Evolutionary conservation across 1,140 invertebrate genomes (phyloP).

Genomic region (Oryctes rhinoceros): DNA sequence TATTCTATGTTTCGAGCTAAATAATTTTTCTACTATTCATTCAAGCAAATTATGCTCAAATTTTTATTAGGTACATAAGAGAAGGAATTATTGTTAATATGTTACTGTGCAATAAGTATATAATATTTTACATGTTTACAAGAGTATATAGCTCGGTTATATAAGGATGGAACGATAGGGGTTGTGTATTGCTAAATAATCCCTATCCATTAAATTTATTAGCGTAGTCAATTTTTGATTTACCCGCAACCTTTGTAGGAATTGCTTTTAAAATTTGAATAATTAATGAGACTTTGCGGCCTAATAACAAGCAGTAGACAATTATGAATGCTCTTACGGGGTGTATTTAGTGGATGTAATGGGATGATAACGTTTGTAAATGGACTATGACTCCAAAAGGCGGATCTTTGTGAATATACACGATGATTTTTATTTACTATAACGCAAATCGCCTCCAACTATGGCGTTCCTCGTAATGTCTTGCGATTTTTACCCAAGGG

Average conservation of each 20-base stretch:
- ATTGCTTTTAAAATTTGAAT: slow-evolving; percentile 34
- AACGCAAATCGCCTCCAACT: background rate
- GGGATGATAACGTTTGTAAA: slow-evolving; percentile 6
- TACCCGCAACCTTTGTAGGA: slow-evolving; percentile 29
- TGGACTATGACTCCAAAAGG: background rate
- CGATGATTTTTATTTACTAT: background rate
- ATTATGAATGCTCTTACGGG: background rate
- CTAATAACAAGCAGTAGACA: slow-evolving; percentile 11
- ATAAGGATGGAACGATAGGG: background rate
- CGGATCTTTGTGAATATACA: background rate
- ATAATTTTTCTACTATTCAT: too few relatives aligned
- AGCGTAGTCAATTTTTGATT: slow-evolving; percentile 25
- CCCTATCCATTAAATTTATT: slow-evolving; percentile 30
- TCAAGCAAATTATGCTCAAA: too few relatives aligned
- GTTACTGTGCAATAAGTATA: too few relatives aligned
- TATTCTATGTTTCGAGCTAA: too few relatives aligned
- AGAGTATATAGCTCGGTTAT: too few relatives aligned
- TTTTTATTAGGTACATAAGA: too few relatives aligned
- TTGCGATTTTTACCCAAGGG: slow-evolving; percentile 36
- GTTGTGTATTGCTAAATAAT: slow-evolving; percentile 6
- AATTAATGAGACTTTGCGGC: slow-evolving; percentile 17
- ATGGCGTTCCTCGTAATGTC: background rate
- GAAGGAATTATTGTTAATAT: too few relatives aligned
- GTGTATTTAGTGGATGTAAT: background rate
- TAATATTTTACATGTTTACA: too few relatives aligned